Evolutionary conservation across 2,797 vertebrate genomes (phyloP).

Genomic region (Propithecus deckenii): DNA sequence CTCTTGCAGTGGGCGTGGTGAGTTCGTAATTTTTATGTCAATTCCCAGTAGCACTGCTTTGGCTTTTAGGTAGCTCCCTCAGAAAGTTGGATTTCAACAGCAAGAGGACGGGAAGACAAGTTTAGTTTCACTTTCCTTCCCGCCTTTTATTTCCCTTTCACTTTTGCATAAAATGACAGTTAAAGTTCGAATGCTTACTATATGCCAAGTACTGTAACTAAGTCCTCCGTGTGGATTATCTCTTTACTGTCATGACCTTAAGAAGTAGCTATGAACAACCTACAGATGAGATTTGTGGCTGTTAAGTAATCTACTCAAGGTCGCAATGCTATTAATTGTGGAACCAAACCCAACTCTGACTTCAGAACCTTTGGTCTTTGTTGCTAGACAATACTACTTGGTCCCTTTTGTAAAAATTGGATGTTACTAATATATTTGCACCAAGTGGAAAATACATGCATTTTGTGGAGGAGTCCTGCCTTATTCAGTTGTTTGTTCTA

Average conservation of each 20-base stretch:
- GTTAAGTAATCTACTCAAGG: slow-evolving; percentile 17
- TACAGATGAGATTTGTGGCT: background rate
- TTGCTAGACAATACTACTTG: background rate
- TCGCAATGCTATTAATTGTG: background rate
- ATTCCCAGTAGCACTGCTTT: background rate
- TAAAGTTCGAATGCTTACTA: background rate
- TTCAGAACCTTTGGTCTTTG: background rate
- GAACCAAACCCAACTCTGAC: background rate
- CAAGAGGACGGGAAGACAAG: background rate
- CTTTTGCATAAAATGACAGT: background rate
- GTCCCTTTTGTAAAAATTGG: background rate
- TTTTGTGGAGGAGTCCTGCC: background rate
- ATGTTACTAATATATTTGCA: background rate
- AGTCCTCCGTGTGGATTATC: background rate
- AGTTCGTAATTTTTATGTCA: background rate
- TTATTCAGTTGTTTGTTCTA: background rate
- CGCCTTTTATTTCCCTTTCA: background rate
- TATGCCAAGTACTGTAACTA: background rate
- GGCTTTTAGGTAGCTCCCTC: background rate
- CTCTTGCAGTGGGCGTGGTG: slow-evolving; percentile 39
- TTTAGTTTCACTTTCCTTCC: background rate
- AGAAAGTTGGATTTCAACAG: background rate
- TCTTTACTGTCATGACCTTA: background rate
- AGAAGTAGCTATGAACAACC: background rate
- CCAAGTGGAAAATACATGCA: background rate